A percentile compares a stretch with the other conserved stretches of the same genome.
Evolutionary conservation across 2,888 invertebrate genomes (phyloP).

Genomic region (Panopea generosa): DNA sequence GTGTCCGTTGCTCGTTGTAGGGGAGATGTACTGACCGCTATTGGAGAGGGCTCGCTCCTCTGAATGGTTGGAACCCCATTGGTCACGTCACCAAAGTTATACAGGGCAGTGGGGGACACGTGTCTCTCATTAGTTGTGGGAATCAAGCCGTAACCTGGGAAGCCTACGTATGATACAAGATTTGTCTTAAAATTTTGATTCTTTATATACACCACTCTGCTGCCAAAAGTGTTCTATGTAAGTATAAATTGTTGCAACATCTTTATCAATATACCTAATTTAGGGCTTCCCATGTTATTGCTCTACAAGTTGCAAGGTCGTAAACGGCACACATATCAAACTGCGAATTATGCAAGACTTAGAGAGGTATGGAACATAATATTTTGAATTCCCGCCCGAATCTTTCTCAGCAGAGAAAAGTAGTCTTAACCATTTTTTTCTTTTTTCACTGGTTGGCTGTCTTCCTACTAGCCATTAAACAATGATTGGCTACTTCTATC

Average conservation of each 20-base stretch:
- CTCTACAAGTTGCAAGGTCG: conserved; percentile 42
- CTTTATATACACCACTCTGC: too few species aligned
- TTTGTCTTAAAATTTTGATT: too few species aligned
- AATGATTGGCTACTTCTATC: conserved; percentile 31
- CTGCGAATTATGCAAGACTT: too few species aligned
- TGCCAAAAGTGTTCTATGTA: too few species aligned
- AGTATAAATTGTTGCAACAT: too few species aligned
- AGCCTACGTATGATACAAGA: conserved; percentile 80
- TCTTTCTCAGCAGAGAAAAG: too few species aligned
- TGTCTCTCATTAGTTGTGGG: conserved; percentile 86
- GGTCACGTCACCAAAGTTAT: conserved; percentile 77
- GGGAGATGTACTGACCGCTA: conserved; percentile 81
- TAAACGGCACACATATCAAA: conserved; percentile 58
- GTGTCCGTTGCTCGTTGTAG: conserved; percentile 77
- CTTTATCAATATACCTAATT: too few species aligned
- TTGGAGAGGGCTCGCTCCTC: conserved; percentile 81
- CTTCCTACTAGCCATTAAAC: conserved; percentile 16
- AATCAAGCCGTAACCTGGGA: conserved; percentile 86
- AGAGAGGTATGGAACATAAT: too few species aligned
- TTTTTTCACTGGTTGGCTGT: conserved; percentile 32
- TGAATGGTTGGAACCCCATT: conserved; percentile 74
- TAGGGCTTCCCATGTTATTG: conserved; percentile 65
- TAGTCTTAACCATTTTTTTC: too few species aligned
- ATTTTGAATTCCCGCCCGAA: too few species aligned
- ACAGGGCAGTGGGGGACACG: conserved; percentile 85